These are phyloP conservation scores for Drosophila tripunctata DNA, from an alignment of 2,888 invertebrate genomes.

Conservation along the genomic window DNA sequence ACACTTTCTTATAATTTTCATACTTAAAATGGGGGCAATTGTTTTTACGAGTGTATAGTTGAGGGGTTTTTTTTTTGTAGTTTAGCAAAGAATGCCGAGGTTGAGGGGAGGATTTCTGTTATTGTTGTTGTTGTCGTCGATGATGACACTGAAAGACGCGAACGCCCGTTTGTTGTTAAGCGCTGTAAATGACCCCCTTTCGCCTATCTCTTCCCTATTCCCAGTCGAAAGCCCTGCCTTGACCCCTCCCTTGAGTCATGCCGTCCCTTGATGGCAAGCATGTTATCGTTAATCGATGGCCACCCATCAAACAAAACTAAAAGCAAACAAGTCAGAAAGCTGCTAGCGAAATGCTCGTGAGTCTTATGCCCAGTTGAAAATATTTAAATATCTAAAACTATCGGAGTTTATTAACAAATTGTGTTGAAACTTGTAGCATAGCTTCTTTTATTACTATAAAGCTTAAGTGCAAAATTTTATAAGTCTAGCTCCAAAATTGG, in stretches of 20 bases:
- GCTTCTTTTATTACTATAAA: too few species aligned
- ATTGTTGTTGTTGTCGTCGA: constrained; percentile 42
- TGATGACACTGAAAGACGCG: constrained; percentile 67
- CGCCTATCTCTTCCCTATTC: not conserved
- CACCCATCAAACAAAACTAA: constrained; percentile 65
- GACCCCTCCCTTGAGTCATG: constrained; percentile 2
- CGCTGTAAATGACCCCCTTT: constrained; percentile 11
- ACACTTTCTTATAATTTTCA: not conserved
- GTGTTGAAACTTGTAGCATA: too few species aligned
- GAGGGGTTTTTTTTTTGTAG: not conserved
- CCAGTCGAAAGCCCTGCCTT: not conserved
- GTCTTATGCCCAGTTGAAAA: too few species aligned
- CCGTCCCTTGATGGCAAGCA: constrained; percentile 13
- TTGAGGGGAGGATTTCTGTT: constrained; percentile 3
- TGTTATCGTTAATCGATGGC: constrained; percentile 77
- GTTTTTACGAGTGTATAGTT: constrained; percentile 50
- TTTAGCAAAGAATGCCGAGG: constrained; percentile 45
- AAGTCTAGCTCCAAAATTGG: too few species aligned
- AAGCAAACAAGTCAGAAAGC: too few species aligned
- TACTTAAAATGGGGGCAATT: constrained; percentile 23
- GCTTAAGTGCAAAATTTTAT: too few species aligned
- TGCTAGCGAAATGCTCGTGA: too few species aligned
- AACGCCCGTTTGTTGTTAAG: constrained; percentile 19
- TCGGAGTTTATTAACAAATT: too few species aligned
- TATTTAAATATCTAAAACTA: too few species aligned